phyloP scores from a whole-genome alignment of 2,888 invertebrate species.

The Boloria euphrosyne region DNA sequence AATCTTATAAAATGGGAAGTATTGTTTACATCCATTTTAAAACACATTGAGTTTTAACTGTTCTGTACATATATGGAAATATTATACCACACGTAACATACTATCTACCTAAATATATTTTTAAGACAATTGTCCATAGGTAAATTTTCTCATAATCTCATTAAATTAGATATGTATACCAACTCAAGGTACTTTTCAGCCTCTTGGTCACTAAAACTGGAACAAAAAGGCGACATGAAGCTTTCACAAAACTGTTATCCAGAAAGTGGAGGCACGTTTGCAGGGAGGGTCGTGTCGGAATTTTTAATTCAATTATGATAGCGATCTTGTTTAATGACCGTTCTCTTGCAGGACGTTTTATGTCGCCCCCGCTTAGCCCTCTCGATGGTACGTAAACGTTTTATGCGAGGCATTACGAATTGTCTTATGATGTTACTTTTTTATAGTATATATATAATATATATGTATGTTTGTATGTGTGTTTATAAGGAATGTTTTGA shows the following conservation, averaged over 20 bases:
- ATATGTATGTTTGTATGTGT: too few relatives aligned
- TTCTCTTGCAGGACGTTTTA: conserved; percentile 64
- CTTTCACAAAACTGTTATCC: conserved; percentile 26
- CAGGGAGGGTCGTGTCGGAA: conserved; percentile 73
- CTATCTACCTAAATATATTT: too few relatives aligned
- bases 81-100: too few relatives aligned
- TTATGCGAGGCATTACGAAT: conserved; percentile 8
- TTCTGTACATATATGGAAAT: too few relatives aligned
- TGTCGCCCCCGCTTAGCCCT: conserved; percentile 47
- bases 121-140: too few relatives aligned
- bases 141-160: too few relatives aligned
- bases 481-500: too few relatives aligned
- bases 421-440: neutral
- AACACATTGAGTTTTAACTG: too few relatives aligned
- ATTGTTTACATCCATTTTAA: too few relatives aligned
- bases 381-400: conserved; percentile 37
- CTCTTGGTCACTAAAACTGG: neutral
- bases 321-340: conserved; percentile 80
- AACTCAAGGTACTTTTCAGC: too few relatives aligned
- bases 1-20: too few relatives aligned
- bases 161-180: too few relatives aligned
- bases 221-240: conserved; percentile 21
- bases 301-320: conserved; percentile 83
- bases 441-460: neutral
- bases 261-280: conserved; percentile 35